Evolutionary conservation across 1,140 invertebrate species (phyloP).

Genomic region (Microvelia longipes): DNA sequence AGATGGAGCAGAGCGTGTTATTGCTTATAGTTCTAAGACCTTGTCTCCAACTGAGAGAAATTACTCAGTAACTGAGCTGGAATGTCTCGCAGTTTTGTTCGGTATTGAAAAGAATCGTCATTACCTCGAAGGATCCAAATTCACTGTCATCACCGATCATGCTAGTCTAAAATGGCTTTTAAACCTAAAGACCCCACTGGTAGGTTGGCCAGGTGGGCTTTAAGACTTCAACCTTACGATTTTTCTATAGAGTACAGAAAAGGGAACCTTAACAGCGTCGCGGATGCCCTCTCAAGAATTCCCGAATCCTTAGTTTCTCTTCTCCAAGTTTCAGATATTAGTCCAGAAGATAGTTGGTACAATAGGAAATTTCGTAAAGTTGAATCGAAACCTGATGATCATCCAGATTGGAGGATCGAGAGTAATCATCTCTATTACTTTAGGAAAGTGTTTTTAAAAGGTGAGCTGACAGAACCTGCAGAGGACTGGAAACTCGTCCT

Average conservation of each 20-base stretch:
- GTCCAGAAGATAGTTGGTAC: background rate
- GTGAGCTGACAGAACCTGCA: background rate
- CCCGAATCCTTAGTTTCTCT: background rate
- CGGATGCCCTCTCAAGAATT: conserved; percentile 24
- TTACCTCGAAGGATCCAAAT: conserved; percentile 28
- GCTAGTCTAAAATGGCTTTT: conserved; percentile 28
- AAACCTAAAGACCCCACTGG: conserved; percentile 23
- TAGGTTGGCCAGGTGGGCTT: conserved; percentile 14
- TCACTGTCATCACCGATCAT: conserved; percentile 31
- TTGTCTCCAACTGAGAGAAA: conserved; percentile 26
- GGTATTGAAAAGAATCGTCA: conserved; percentile 25
- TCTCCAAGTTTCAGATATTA: no score
- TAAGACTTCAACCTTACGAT: conserved; percentile 26
- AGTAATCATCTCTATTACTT: background rate
- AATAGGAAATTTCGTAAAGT: background rate
- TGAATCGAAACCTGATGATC: background rate
- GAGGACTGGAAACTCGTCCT: background rate
- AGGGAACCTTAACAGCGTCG: conserved; percentile 25
- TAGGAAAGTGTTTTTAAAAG: no score
- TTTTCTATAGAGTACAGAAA: conserved; percentile 28
- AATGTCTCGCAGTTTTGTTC: conserved; percentile 30
- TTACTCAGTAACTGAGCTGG: conserved; percentile 28
- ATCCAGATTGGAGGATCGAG: background rate
- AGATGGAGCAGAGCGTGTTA: conserved; percentile 19
- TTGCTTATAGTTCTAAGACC: conserved; percentile 26